Conservation (phyloP, 1,140 invertebrate species). For the Sweltsa coloradensis region DNA sequence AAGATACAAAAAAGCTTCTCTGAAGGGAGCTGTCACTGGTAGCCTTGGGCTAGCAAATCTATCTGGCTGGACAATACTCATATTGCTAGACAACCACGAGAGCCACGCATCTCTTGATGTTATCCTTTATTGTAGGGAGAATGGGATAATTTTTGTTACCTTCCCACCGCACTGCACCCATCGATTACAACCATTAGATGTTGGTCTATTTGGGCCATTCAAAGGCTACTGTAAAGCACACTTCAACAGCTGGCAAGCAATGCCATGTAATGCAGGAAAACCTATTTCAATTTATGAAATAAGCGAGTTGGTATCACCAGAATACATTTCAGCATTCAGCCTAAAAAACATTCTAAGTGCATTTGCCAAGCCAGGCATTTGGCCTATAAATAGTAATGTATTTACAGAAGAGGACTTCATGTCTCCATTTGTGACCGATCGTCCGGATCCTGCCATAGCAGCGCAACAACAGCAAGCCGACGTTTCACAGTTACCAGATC, state of each 20-base stretch:
- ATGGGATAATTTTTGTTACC: slow-evolving; percentile 2
- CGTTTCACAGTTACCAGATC: too few species aligned
- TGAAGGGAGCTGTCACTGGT: background rate
- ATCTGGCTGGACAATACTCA: background rate
- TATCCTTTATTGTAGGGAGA: slow-evolving; percentile 9
- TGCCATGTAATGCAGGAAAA: slow-evolving; percentile 18
- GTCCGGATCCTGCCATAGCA: too few species aligned
- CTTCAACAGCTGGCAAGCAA: too few species aligned
- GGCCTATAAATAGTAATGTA: too few species aligned
- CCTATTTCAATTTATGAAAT: slow-evolving; percentile 24
- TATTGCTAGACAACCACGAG: background rate
- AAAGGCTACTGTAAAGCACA: slow-evolving; percentile 31
- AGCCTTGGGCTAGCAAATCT: background rate
- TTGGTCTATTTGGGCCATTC: slow-evolving; percentile 24
- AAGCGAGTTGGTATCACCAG: slow-evolving; percentile 19
- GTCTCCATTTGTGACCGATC: too few species aligned
- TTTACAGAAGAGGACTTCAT: too few species aligned
- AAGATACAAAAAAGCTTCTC: background rate
- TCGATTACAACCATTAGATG: slow-evolving; percentile 30
- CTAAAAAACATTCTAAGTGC: too few species aligned
- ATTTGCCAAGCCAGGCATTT: too few species aligned
- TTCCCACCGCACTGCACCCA: slow-evolving; percentile 21
- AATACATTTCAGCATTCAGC: too few species aligned
- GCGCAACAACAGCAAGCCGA: too few species aligned
- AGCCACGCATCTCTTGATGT: slow-evolving; percentile 18